Evolutionary conservation across 1,140 invertebrate species (phyloP), one percentile per base, ranked within the genome.

Genomic region (Condylostylus longicornis): DNA sequence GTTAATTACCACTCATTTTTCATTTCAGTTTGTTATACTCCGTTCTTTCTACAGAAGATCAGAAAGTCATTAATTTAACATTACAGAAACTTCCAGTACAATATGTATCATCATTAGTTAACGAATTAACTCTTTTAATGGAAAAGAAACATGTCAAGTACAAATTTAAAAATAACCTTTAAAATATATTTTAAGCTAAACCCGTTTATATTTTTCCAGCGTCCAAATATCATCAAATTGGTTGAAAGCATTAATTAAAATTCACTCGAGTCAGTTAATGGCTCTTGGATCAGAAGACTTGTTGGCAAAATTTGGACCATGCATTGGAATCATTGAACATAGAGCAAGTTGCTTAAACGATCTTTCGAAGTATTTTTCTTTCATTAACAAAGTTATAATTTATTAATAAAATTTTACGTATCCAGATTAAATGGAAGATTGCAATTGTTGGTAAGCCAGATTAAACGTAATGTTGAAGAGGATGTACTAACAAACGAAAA

Each of bases 241-340:
- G 77, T 43, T 80, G 18, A 66, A 70, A 47, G 44, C 58, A 33
- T 48, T 79, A 20, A 47, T 75, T n/a, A 55, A 65, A 36, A 64
- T 66, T 10, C 75, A 79, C 50, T 66, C 74, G 1, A 70, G 70
- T 36, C 65, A 76, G 34, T 45, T 80, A 13, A 64, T 77, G 52
- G 55, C 57, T 7, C 47, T 57, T 18, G 48, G 55, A n/a, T 48
- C 35, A 31, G 30, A 49, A 14, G 49, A 58, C 8, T 27, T 61
- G 5, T 42, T 49, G 5, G 46, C 52, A 7, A 60, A 68, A 17
- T 56, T 79, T 23, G 60, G 63, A 21, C 66, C 73, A 5, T 65
- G 71, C 31, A 55, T 78, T 29, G 69, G 66, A 32, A 62, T 70
- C n/a, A 69, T 78, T 15, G 67, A 75, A 42, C 65, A 65, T 15